Percentiles rank a stretch among this genome's conserved stretches.
phyloP scores from a whole-genome alignment of 2,888 invertebrate species.

The Clostera curtula region DNA sequence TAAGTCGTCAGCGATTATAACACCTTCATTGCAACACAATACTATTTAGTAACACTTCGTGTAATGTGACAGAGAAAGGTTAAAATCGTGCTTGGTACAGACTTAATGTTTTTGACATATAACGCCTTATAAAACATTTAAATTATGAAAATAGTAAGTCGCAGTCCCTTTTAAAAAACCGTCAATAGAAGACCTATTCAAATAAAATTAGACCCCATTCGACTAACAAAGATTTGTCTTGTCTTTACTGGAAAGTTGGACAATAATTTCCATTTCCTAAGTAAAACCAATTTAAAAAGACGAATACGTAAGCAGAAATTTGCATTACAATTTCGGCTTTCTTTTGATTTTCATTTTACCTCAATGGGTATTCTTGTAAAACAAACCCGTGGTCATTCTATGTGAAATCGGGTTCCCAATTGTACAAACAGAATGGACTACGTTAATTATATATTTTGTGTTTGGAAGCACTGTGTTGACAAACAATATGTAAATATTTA shows the following conservation, averaged over 20 bases:
- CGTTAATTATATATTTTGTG: no score
- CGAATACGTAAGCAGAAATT: slow-evolving; percentile 56
- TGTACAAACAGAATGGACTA: slow-evolving; percentile 9
- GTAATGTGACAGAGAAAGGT: slow-evolving; percentile 15
- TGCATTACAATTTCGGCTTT: slow-evolving; percentile 48
- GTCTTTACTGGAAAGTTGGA: slow-evolving; percentile 48
- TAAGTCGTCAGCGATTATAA: no score
- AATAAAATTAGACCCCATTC: slow-evolving; percentile 41
- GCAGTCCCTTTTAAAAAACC: slow-evolving; percentile 14
- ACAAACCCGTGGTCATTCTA: slow-evolving; percentile 7
- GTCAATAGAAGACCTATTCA: slow-evolving; percentile 33
- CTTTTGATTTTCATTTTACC: slow-evolving; percentile 32
- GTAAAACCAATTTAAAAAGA: slow-evolving; percentile 56
- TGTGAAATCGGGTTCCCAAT: slow-evolving; percentile 3
- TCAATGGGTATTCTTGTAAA: slow-evolving; percentile 11
- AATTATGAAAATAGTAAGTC: slow-evolving; percentile 8
- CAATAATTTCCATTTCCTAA: slow-evolving; percentile 62
- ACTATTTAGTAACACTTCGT: slow-evolving; percentile 10
- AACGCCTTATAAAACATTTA: slow-evolving; percentile 5
- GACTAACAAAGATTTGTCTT: slow-evolving; percentile 42
- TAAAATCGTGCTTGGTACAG: slow-evolving; percentile 11
- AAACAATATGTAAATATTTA: no score
- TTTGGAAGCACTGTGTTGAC: no score
- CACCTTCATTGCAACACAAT: no score
- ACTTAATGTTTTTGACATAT: slow-evolving; percentile 10